Evolutionary conservation across 2,888 invertebrate species (phyloP).

Genomic region (Vandiemenella viatica): DNA sequence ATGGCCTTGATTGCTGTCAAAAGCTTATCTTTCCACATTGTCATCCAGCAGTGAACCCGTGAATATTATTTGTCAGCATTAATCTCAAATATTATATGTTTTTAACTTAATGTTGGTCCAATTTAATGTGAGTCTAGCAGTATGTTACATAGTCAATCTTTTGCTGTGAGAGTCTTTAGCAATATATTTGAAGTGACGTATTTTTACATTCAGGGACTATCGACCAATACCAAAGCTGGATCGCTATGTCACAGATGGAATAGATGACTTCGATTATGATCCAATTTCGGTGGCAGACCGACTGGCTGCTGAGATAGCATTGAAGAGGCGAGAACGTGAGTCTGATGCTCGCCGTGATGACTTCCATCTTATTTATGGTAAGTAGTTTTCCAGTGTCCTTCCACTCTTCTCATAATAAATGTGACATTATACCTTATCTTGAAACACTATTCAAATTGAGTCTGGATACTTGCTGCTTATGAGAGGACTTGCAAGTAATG

Average conservation of each 20-base stretch:
- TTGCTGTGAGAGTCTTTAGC: neutral
- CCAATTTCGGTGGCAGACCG: conserved; percentile 77
- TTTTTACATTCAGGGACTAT: conserved; percentile 58
- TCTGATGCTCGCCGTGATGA: conserved; percentile 62
- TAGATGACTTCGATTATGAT: conserved; percentile 77
- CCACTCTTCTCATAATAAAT: too few relatives aligned
- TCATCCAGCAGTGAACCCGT: too few relatives aligned
- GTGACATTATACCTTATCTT: too few relatives aligned
- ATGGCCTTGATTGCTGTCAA: too few relatives aligned
- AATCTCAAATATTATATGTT: neutral
- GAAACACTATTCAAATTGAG: too few relatives aligned
- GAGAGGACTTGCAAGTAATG: too few relatives aligned
- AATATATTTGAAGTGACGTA: neutral
- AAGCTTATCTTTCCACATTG: too few relatives aligned
- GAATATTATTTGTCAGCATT: too few relatives aligned
- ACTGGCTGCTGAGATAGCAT: conserved; percentile 76
- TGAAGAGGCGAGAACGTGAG: conserved; percentile 73
- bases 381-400: conserved; percentile 18
- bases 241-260: conserved; percentile 68
- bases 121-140: neutral
- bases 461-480: too few relatives aligned
- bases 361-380: conserved; percentile 75
- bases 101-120: neutral
- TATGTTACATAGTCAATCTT: neutral
- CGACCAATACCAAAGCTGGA: conserved; percentile 91